Evolutionary conservation across 2,113 vertebrate species (phyloP).

Genomic region (Eublepharis macularius): DNA sequence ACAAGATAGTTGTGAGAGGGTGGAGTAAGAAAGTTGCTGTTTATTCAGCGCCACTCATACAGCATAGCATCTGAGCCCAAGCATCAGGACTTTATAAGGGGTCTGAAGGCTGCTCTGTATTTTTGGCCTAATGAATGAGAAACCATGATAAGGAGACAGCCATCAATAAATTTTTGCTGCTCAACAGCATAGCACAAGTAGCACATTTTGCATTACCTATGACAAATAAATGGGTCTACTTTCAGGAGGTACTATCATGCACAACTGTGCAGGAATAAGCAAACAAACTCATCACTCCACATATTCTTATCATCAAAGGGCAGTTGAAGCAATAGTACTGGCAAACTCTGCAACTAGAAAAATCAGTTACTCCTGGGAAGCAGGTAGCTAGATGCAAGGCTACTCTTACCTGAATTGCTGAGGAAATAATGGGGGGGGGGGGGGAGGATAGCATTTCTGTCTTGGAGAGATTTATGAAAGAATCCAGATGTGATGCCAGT

Average conservation of each 20-base stretch:
- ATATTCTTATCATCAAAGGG: not conserved
- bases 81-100: not conserved
- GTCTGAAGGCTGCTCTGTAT: not conserved
- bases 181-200: not conserved
- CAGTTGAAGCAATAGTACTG: not conserved
- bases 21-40: too few relatives aligned
- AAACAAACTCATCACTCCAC: not conserved
- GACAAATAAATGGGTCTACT: not conserved
- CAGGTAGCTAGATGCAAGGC: not conserved
- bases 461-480: not conserved
- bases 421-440: not conserved
- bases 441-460: not conserved
- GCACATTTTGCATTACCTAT: not conserved
- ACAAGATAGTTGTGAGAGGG: too few relatives aligned
- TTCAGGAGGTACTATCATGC: not conserved
- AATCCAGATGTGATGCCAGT: not conserved
- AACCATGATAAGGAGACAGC: not conserved
- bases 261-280: not conserved
- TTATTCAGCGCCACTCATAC: too few relatives aligned
- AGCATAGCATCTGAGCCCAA: too few relatives aligned
- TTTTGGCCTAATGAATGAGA: not conserved
- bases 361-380: not conserved
- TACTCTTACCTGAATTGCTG: not conserved
- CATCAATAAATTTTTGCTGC: not conserved
- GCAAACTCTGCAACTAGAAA: too few relatives aligned